Percentiles rank a stretch among this genome's conserved stretches.
Evolutionary conservation across 2,113 vertebrate genomes (phyloP).

Genomic region (Oncorhynchus keta): DNA sequence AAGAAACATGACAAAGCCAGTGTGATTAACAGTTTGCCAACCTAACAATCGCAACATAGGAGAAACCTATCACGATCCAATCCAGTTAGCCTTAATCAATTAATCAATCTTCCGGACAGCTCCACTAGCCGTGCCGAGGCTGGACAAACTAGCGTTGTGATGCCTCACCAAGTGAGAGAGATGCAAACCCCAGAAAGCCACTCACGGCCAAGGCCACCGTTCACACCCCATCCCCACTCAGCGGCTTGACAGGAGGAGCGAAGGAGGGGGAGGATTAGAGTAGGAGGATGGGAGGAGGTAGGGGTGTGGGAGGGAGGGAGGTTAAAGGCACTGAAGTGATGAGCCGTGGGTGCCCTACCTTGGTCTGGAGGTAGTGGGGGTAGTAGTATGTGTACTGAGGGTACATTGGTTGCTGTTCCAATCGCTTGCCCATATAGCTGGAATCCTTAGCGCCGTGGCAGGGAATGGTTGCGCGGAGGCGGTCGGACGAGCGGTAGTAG

Average conservation of each 20-base stretch:
- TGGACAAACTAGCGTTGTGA: not conserved
- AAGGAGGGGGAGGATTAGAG: not conserved
- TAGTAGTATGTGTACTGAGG: slow-evolving; percentile 99
- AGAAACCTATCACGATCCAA: not conserved
- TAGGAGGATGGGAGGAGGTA: not conserved
- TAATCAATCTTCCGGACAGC: not conserved
- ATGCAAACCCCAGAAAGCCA: not conserved
- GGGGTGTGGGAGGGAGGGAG: not conserved
- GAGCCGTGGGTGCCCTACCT: slow-evolving; percentile 76
- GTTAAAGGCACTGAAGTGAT: slow-evolving; percentile 12
- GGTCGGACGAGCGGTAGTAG: not conserved
- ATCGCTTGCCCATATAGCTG: slow-evolving; percentile 99
- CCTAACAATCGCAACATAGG: not conserved
- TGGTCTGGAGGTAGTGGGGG: slow-evolving; percentile 97
- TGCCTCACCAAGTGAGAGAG: not conserved
- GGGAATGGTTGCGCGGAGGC: slow-evolving; percentile 76
- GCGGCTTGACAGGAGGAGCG: not conserved
- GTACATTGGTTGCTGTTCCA: slow-evolving; percentile 99
- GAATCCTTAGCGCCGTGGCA: slow-evolving; percentile 90
- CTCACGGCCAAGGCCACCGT: not conserved
- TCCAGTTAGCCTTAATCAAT: not conserved
- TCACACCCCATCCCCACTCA: slow-evolving; percentile 7
- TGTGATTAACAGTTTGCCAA: not conserved
- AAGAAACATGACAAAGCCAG: not conserved
- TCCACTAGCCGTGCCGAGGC: not conserved